Conservation (phyloP, 2,797 vertebrate species). For the Bovichtus variegatus region DNA sequence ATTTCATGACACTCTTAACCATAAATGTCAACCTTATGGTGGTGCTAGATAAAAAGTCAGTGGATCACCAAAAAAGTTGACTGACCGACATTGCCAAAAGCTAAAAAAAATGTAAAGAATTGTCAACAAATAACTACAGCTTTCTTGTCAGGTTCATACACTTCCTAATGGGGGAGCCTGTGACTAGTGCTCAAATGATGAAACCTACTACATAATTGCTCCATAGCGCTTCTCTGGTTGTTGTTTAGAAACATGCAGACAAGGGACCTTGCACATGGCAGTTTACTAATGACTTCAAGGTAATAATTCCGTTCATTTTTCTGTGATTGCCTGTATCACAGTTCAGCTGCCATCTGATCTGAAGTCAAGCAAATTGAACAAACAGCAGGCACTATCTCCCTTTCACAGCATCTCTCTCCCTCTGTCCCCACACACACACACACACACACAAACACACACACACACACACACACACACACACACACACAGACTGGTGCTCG, state of each 20-base stretch:
- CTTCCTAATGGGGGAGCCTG: not conserved
- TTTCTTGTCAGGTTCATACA: not conserved
- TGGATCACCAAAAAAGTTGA: not conserved
- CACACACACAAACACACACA: not conserved
- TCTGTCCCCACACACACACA: not conserved
- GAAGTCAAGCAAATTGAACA: constrained; percentile 77
- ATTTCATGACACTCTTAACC: no score
- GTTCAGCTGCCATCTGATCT: constrained; percentile 75
- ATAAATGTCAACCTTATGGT: not conserved
- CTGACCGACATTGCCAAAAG: not conserved
- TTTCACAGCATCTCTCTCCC: constrained; percentile 44
- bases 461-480: constrained; percentile 8
- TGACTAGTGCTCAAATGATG: not conserved
- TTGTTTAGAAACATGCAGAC: constrained; percentile 17
- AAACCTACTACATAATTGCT: not conserved
- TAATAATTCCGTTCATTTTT: constrained; percentile 62
- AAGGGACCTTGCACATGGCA: constrained; percentile 30
- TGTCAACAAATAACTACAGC: not conserved
- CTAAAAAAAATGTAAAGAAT: not conserved
- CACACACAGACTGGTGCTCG: constrained; percentile 56
- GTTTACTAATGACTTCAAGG: constrained; percentile 49
- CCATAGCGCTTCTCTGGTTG: constrained; percentile 1
- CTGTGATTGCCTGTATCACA: constrained; percentile 68
- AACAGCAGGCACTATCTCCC: constrained; percentile 68
- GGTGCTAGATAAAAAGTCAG: not conserved